These are phyloP conservation scores for Anguilla anguilla DNA, from an alignment of 2,797 vertebrate genomes.

Conservation along the genomic window DNA sequence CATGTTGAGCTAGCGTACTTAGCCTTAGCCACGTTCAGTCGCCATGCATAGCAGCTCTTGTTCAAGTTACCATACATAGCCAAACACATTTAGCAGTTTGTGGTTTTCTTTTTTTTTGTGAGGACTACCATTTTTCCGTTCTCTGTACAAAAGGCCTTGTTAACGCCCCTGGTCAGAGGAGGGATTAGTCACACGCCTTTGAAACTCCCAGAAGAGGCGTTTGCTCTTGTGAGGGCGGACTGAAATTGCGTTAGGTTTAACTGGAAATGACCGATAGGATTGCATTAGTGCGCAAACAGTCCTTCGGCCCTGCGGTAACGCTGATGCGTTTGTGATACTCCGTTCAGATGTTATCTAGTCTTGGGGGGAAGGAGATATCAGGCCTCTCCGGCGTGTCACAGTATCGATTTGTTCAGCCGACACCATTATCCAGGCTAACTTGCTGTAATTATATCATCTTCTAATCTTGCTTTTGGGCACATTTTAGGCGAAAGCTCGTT, in stretches of 20 bases:
- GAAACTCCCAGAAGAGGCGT: neutral
- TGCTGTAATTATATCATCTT: neutral
- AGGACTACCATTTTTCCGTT: neutral
- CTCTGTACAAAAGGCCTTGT: neutral
- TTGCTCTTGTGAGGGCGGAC: neutral
- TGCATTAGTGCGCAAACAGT: neutral
- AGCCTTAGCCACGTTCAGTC: no score
- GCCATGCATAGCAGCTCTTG: neutral
- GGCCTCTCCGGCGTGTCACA: slow-evolving; percentile 22
- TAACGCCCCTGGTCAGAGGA: neutral
- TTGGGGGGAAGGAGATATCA: slow-evolving; percentile 15
- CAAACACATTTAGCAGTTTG: neutral
- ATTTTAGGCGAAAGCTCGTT: neutral
- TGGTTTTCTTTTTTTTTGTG: slow-evolving; percentile 44
- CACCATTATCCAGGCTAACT: neutral
- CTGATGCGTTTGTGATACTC: slow-evolving; percentile 25
- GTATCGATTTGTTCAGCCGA: slow-evolving; percentile 28
- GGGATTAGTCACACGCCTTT: neutral
- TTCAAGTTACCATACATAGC: neutral
- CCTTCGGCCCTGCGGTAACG: neutral
- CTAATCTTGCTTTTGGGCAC: neutral
- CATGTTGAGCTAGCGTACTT: no score
- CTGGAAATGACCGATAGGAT: neutral
- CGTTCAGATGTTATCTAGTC: slow-evolving; percentile 15
- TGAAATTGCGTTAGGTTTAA: neutral